Conservation (phyloP, 2,797 vertebrate species). For the Rhadinocentrus ornatus region DNA sequence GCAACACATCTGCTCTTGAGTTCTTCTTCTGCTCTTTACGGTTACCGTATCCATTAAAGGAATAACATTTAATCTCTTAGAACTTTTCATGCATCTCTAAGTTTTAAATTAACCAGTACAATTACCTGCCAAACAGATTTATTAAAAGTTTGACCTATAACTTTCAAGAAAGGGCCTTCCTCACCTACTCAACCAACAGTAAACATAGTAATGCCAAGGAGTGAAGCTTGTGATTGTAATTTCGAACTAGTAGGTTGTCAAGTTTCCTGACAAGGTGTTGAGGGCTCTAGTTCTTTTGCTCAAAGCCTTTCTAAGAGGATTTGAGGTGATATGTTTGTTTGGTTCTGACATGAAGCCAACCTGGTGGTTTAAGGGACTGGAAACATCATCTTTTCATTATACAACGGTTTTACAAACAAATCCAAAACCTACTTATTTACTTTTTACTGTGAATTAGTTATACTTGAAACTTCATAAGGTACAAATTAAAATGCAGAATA, state of each 20-base stretch:
- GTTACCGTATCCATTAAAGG: background rate
- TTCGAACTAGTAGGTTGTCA: slow-evolving; percentile 40
- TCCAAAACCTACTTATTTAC: background rate
- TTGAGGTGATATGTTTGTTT: slow-evolving; percentile 43
- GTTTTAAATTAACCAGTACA: slow-evolving; percentile 41
- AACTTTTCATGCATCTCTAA: background rate
- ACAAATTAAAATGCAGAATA: background rate
- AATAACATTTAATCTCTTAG: background rate
- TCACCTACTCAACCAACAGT: slow-evolving; percentile 35
- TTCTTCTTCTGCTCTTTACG: background rate
- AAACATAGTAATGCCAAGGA: slow-evolving; percentile 59
- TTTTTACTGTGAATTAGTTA: background rate
- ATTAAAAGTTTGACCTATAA: slow-evolving; percentile 22
- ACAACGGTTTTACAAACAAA: background rate
- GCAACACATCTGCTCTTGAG: slow-evolving; percentile 11
- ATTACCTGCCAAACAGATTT: slow-evolving; percentile 33
- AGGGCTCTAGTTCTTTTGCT: slow-evolving; percentile 65
- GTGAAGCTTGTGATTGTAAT: slow-evolving; percentile 48
- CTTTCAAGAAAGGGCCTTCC: slow-evolving; percentile 24
- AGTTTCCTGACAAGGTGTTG: slow-evolving; percentile 56
- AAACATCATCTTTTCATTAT: background rate
- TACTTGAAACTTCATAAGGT: background rate
- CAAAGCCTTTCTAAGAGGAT: slow-evolving; percentile 38
- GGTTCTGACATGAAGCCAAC: slow-evolving; percentile 59
- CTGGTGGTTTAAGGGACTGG: slow-evolving; percentile 57